Percentiles rank a stretch among this genome's conserved stretches.
Conservation (phyloP, 2,797 vertebrate genomes). For the Chaunax sp. region DNA sequence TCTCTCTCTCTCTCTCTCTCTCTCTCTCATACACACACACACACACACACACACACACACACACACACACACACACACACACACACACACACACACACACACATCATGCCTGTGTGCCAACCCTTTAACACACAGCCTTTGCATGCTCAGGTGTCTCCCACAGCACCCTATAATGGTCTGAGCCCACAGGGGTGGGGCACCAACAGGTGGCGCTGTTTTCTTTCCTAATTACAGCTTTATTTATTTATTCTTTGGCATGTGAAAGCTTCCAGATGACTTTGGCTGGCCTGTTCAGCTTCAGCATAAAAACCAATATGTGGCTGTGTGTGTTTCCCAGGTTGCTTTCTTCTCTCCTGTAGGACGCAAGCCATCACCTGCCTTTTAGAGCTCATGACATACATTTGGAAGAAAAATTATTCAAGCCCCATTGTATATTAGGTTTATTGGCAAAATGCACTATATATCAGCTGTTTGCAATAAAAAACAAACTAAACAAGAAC, state of each 20-base stretch:
- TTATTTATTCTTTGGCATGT: slow-evolving; percentile 81
- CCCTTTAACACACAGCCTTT: slow-evolving; percentile 51
- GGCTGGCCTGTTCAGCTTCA: slow-evolving; percentile 60
- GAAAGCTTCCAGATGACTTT: slow-evolving; percentile 77
- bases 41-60: slow-evolving; percentile 19
- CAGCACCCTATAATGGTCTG: slow-evolving; percentile 59
- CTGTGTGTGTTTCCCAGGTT: slow-evolving; percentile 21
- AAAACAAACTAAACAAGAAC: no score
- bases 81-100: slow-evolving; percentile 26
- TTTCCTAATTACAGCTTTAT: slow-evolving; percentile 80
- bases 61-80: slow-evolving; percentile 11
- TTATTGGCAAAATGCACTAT: no score
- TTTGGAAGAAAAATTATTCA: no score
- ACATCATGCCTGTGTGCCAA: slow-evolving; percentile 46
- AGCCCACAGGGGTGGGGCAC: slow-evolving; percentile 66
- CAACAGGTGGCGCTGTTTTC: slow-evolving; percentile 86
- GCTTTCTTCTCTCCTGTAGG: slow-evolving; percentile 21
- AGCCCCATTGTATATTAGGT: not conserved
- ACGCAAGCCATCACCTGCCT: slow-evolving; percentile 45
- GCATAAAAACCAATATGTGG: slow-evolving; percentile 53
- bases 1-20: not conserved
- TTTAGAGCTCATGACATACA: slow-evolving; percentile 5
- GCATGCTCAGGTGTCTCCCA: slow-evolving; percentile 74
- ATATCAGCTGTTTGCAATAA: no score
- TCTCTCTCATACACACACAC: slow-evolving; percentile 15